Base-by-base conservation (phyloP, 1,140 invertebrate genomes). In the Caerostris darwini region DNA sequence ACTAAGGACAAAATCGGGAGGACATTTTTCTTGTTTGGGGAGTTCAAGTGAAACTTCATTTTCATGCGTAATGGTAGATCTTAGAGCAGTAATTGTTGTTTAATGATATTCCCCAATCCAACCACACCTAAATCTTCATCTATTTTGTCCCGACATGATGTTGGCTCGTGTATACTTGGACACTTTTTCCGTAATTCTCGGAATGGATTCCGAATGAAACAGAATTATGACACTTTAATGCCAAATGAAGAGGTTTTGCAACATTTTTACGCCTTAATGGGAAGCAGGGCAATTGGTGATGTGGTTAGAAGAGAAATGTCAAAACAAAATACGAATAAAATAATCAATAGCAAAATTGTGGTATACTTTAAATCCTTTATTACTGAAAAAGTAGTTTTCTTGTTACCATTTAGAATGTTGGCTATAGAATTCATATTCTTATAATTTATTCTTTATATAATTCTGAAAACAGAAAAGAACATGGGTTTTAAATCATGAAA, bases 61-160 rank as follows among this genome's bases (percentile, higher is more conserved):
- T 91, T 91, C 90, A 91, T 91, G 90, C 90, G 90, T 91, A 91
- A 91, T 91, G 57, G 90, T 91, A 91, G 56, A 82, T 71, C 71
- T 81, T 53, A 82, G 57, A n/a, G 3, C 90, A 71, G 90, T 91
- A 91, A 91, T 91, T 91, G 90, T 81, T 58, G 64, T 91, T 91
- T 91, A 91, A 91, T 82, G 90, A 91, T 91, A 91, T 91, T 91
- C 77, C 71, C 34, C 50, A 82, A 61, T 58, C 10, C 67, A 91
- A 91, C 90, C 90, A 91, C 90, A 91, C 90, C 90, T 91, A 82
- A 82, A 91, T 91, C 71, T 91, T 91, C 90, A 91, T 91, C 90
- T 91, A 82, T 91, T 91, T 91, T 82, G 19, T 56, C 57, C 90
- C 90, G 56, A 77, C 67, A 77, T 57, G 87, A 71, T 69, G 59